These are phyloP conservation scores for Coelogynopora nodosa DNA, from an alignment of 2,888 invertebrate genomes.

Conservation along the genomic window DNA sequence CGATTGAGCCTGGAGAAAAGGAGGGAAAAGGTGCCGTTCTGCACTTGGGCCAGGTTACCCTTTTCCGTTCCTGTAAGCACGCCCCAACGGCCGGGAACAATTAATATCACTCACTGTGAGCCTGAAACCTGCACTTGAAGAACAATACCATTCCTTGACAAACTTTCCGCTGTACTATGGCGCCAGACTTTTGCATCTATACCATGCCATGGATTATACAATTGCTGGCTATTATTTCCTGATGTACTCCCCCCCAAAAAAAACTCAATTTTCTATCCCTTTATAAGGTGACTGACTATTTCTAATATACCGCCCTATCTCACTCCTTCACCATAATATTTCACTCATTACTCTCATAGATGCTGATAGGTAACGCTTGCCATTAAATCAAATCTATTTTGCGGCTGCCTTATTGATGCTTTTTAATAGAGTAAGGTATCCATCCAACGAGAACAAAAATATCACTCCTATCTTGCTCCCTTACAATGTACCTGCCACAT, in stretches of 20 bases:
- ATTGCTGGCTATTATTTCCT: not conserved
- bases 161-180: not conserved
- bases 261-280: no score
- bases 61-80: not conserved
- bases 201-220: not conserved
- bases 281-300: not conserved
- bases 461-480: not conserved
- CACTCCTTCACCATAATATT: not conserved
- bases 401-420: not conserved
- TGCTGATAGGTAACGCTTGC: no score
- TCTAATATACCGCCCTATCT: not conserved
- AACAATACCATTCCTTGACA: not conserved
- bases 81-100: not conserved
- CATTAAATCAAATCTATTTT: not conserved
- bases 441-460: not conserved
- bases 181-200: not conserved
- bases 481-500: conserved; percentile 9
- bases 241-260: not conserved
- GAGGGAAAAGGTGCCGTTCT: not conserved
- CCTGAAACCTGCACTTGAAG: not conserved
- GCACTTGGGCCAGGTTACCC: not conserved
- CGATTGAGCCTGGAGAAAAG: not conserved
- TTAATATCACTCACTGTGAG: not conserved
- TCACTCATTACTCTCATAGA: no score
- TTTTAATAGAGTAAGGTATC: not conserved